Conservation (phyloP, 2,888 invertebrate genomes). For the Caenorhabditis parvicauda region DNA sequence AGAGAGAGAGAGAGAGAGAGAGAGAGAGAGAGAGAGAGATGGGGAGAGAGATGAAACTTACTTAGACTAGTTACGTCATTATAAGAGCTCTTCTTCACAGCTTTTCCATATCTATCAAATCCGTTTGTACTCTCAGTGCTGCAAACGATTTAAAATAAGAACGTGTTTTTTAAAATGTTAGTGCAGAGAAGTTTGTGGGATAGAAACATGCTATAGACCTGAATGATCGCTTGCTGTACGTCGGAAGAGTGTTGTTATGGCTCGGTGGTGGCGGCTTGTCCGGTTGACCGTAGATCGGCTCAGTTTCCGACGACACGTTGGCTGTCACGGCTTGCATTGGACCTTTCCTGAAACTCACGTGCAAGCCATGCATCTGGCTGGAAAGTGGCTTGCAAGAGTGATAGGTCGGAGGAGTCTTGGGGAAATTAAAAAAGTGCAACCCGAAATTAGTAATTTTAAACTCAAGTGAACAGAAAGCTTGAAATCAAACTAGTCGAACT, state of each 20-base stretch:
- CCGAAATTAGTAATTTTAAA: no score
- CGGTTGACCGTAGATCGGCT: constrained; percentile 28
- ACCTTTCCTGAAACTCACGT: no score
- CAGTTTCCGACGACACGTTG: constrained; percentile 17
- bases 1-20: background rate
- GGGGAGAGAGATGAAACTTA: constrained; percentile 13
- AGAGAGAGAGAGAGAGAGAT: background rate
- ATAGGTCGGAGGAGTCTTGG: no score
- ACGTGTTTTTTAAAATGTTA: background rate
- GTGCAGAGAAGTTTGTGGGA: background rate
- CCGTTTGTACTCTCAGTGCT: constrained; percentile 38
- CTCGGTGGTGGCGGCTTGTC: no score
- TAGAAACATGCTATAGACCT: constrained; percentile 15
- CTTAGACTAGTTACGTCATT: constrained; percentile 55
- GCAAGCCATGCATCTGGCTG: no score
- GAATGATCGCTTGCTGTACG: constrained; percentile 24
- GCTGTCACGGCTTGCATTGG: no score
- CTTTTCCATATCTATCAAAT: constrained; percentile 36
- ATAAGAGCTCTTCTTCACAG: constrained; percentile 37
- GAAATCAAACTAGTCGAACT: no score
- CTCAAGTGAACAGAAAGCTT: no score
- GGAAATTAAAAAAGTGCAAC: no score
- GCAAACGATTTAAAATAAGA: constrained; percentile 7
- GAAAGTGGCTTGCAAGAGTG: no score
- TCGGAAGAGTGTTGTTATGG: constrained; percentile 12